Evolutionary conservation across 1,140 invertebrate species (phyloP), one percentile per base, ranked within the genome.

Genomic region (Dinothrombium tinctorium): DNA sequence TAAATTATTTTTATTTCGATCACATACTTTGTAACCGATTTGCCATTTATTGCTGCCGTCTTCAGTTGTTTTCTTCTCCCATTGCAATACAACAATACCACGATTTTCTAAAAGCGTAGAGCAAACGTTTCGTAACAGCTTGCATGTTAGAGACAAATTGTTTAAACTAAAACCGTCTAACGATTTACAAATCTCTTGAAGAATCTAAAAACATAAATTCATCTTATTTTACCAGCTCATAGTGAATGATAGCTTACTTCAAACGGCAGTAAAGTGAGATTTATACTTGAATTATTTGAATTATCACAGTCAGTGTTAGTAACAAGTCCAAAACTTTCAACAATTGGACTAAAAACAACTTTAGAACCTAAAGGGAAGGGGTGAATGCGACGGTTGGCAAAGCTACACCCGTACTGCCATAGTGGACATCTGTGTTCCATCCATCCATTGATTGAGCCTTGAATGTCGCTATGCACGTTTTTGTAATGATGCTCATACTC

Each of bases 381-480:
- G 40, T 50, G 48, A 22, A 63, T 51, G 12, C 56, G 50, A 2
- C 52, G 49, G 29, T 53, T 50, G 12, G 57, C 55, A 48, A 54
- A 63, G 20, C 51, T 54, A 47, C 62, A 65, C 2, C 62, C 62
- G 44, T 59, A 56, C 38, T 59, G 53, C 21, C 60, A 60, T 29
- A 65, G 49, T 4, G 64, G 64, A 51, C 64, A 66, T 26, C 63
- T 46, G 33, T 62, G 55, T 43, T 63, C 54, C 32, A 65, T 49
- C 60, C 60, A 61, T 1, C 63, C 62, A 52, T 62, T 58, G 8
- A 65, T 46, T 21, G 60, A 59, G 26, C 55, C 56, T 29, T 64
- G 61, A 31, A 66, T 64, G 40, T 63, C 62, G 49, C 54, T 53
- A 47, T 66, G 64, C 19, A 62, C 54, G 48, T 64, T 64, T 43